Percentiles rank a stretch among this genome's conserved stretches.
phyloP scores from a whole-genome alignment of 1,140 invertebrate species.

The Drosophila gunungcola region DNA sequence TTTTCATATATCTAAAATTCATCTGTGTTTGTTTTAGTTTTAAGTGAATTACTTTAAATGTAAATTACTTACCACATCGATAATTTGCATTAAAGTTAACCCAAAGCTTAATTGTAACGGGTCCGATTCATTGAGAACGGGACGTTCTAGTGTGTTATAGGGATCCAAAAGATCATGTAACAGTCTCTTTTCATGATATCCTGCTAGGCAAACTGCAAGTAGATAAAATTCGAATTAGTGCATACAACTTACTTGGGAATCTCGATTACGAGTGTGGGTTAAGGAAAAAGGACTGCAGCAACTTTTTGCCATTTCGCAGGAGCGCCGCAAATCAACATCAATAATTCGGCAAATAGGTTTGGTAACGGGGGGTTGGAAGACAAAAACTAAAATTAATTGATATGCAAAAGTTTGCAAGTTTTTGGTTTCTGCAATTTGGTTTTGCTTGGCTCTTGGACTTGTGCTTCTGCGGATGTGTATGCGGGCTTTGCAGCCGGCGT shows the following conservation, averaged over 20 bases:
- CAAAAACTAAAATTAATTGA: slow-evolving; percentile 70
- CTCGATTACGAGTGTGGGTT: slow-evolving; percentile 8
- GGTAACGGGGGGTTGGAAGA: not conserved
- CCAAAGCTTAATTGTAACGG: slow-evolving; percentile 98
- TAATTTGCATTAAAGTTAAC: slow-evolving; percentile 99
- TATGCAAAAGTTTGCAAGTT: slow-evolving; percentile 79
- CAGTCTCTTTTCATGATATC: slow-evolving; percentile 96
- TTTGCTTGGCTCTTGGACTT: slow-evolving; percentile 15
- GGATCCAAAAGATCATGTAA: slow-evolving; percentile 96
- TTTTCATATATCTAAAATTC: too few relatives aligned
- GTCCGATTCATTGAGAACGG: slow-evolving; percentile 98
- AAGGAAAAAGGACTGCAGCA: slow-evolving; percentile 21
- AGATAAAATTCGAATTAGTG: slow-evolving; percentile 52
- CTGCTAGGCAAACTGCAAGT: slow-evolving; percentile 90
- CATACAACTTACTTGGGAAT: slow-evolving; percentile 13
- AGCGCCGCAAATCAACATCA: slow-evolving; percentile 78
- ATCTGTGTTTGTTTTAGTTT: too few relatives aligned
- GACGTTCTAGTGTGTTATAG: slow-evolving; percentile 98
- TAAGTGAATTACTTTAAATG: not conserved
- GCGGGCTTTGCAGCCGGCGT: slow-evolving; percentile 46
- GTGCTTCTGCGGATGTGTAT: slow-evolving; percentile 9
- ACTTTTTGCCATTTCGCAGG: slow-evolving; percentile 57
- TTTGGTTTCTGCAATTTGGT: slow-evolving; percentile 54
- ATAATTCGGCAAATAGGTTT: slow-evolving; percentile 63
- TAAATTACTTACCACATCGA: slow-evolving; percentile 96